Evolutionary conservation across 2,113 vertebrate species (phyloP).

Genomic region (Ictalurus punctatus): DNA sequence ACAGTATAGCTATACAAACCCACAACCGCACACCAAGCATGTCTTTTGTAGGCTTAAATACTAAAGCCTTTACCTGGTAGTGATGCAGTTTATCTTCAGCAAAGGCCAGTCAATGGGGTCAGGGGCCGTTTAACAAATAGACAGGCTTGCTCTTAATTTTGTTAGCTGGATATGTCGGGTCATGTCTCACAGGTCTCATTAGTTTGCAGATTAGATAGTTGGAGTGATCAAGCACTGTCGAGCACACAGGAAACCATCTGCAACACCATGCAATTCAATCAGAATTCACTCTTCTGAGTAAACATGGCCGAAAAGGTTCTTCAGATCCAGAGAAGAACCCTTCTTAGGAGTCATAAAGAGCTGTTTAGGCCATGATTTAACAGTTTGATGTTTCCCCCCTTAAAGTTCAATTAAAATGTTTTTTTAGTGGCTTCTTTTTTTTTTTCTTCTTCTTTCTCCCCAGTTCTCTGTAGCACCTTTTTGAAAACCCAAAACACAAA

Average conservation of each 20-base stretch:
- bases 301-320: background rate
- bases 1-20: background rate
- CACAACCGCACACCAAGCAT: background rate
- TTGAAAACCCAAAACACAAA: background rate
- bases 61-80: background rate
- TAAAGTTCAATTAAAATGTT: background rate
- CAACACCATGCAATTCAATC: too few species aligned
- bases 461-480: background rate
- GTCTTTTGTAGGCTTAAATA: background rate
- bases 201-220: slow-evolving; percentile 1
- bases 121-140: background rate
- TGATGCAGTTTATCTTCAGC: background rate
- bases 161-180: background rate
- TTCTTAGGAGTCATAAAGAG: background rate
- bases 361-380: background rate
- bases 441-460: background rate
- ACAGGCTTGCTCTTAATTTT: background rate
- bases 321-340: background rate
- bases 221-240: background rate
- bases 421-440: background rate
- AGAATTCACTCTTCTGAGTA: background rate
- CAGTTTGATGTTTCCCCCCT: background rate
- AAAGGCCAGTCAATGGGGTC: background rate
- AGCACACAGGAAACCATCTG: background rate
- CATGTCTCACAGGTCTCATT: background rate